Evolutionary conservation across 2,113 vertebrate species (phyloP).

Genomic region (Syngnathus scovelli): DNA sequence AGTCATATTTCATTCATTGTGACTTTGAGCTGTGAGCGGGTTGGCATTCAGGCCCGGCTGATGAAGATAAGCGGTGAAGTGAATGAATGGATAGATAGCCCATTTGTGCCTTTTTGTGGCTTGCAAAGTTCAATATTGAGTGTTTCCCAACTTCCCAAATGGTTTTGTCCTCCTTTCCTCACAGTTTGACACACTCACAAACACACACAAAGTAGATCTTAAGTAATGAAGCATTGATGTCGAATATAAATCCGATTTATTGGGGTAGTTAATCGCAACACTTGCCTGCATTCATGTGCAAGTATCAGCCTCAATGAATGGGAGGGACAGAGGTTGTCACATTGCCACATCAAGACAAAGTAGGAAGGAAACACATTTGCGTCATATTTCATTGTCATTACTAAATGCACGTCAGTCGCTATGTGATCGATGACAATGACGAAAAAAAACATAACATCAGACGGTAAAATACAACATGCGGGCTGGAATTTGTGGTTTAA

Average conservation of each 20-base stretch:
- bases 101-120: not conserved
- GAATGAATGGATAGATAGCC: too few relatives aligned
- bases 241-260: slow-evolving; percentile 60
- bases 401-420: not conserved
- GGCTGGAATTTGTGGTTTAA: not conserved
- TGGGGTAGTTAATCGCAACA: slow-evolving; percentile 38
- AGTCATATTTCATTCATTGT: too few relatives aligned
- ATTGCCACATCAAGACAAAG: not conserved
- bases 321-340: not conserved
- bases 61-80: too few relatives aligned
- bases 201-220: too few relatives aligned
- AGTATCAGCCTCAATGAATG: not conserved
- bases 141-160: not conserved
- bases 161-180: fast-evolving
- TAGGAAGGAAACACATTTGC: not conserved
- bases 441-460: not conserved
- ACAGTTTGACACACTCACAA: too few relatives aligned
- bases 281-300: not conserved
- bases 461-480: not conserved
- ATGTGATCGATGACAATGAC: not conserved
- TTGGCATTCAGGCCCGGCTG: too few relatives aligned
- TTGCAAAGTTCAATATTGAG: not conserved
- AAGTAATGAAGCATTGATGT: slow-evolving; percentile 27
- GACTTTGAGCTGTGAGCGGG: too few relatives aligned
- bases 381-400: not conserved